Evolutionary conservation across 1,140 invertebrate species (phyloP).

Genomic region (Halyomorpha halys): DNA sequence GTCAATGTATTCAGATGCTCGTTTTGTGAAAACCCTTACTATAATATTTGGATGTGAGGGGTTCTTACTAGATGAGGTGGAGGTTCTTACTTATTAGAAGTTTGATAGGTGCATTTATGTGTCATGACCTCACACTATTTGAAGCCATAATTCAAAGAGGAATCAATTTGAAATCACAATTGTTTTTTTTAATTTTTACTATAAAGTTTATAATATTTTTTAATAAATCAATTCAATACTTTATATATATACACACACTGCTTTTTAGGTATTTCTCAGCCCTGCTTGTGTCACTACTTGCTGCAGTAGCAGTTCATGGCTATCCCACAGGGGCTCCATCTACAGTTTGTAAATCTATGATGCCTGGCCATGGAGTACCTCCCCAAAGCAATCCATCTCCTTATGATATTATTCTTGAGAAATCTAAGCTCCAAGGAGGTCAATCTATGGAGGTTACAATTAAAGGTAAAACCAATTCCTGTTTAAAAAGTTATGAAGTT

Average conservation of each 20-base stretch:
- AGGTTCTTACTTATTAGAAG: too few species aligned
- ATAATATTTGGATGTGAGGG: too few species aligned
- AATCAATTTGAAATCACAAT: too few species aligned
- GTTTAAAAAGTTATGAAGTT: neutral
- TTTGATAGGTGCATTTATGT: too few species aligned
- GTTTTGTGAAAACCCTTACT: too few species aligned
- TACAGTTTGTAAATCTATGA: slow-evolving; percentile 41
- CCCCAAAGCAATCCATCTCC: slow-evolving; percentile 38
- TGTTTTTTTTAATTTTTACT: too few species aligned
- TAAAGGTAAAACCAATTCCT: slow-evolving; percentile 32
- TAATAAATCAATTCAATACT: too few species aligned
- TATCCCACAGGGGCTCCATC: slow-evolving; percentile 37
- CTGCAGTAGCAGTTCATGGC: neutral
- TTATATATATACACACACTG: neutral
- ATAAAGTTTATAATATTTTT: too few species aligned
- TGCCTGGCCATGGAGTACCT: slow-evolving; percentile 39
- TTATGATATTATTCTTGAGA: slow-evolving; percentile 39
- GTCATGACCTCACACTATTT: too few species aligned
- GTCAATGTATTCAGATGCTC: too few species aligned
- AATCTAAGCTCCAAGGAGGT: slow-evolving; percentile 36
- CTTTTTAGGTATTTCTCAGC: neutral
- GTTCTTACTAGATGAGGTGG: too few species aligned
- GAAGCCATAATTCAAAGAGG: too few species aligned
- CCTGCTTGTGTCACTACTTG: neutral
- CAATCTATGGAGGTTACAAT: slow-evolving; percentile 37